Base-by-base conservation (phyloP, 2,888 invertebrate species). In the Ctena decussata region DNA sequence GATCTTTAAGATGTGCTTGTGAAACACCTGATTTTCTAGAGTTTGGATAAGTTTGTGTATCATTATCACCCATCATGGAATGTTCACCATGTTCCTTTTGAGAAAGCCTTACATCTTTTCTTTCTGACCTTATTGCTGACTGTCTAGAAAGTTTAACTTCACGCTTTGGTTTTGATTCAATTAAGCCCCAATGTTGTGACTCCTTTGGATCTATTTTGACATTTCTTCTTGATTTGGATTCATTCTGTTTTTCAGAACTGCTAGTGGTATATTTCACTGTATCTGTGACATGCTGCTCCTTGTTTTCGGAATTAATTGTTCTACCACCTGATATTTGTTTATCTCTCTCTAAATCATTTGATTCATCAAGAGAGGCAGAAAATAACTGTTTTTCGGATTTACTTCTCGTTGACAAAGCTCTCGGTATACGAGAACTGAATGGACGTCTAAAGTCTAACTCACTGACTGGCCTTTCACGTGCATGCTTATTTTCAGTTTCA, bases 61-160 rank as follows among this genome's bases (percentile, higher is more conserved):
- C 32, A 27, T 5, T 39, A 5, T 39, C 46, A n/a, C 24, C 44
- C 1, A 46, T 69, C 6, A 8, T 41, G 24, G 5, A 12, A 57
- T 65, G 49, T 53, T 65, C 65, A 37, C 11, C 30, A 30, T 35
- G n/a, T 24, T n/a, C 74, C 65, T 74, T 82, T 49, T 8, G 49
- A 18, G 73, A 73, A 30, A 82, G 44, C 44, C 44, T 77, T 24
- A 85, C 41, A 71, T 85, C 85, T 39, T 80, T 73, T 53, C 83
- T 53, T 30, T 81, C 85, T n/a, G 83, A 81, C 69, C 84, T 71
- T 24, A 88, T 65, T 21, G 85, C 88, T 24, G 83, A 72, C 53
- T 85, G 85, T 49, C 87, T 77, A 0, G 85, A 83, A 6, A 87
- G 73, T 72, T 71, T 77, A 0, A 83, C 78, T 46, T 39, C 71